Base-by-base conservation (phyloP, 2,888 invertebrate genomes). In the Aleiodes alternator region DNA sequence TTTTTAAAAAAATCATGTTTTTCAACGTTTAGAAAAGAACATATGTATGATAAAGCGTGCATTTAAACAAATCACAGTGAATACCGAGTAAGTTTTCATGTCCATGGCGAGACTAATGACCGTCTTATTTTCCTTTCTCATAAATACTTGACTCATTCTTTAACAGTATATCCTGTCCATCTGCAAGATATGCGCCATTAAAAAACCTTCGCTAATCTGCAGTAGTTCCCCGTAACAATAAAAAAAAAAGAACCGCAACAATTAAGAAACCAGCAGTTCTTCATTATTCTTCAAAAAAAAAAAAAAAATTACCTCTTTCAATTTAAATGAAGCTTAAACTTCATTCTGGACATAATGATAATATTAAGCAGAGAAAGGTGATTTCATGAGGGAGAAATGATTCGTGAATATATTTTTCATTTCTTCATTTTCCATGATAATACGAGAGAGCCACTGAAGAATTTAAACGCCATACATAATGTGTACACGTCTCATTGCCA, bases 21-120 rank as follows among this genome's bases (percentile, higher is more conserved):
- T 43, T 3, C 4, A 43, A 43, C 43, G 7, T 43, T 43, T 43
- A 43, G 7, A 43, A 43, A 64, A 48, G 16, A 64, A 43, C 64
- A 64, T 48, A 64, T 64, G 43, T 48, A 34, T 14, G 34, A 70
- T 70, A 53, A 53, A 70, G 16, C 53, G 53, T 43, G 3, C 59
- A 29, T 56, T 71, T 56, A 70, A 48, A 70, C 31, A 53, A 31
- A 55, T 70, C 53, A 53, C 55, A 70, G 56, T n/a, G 48, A 53
- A 53, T 48, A 53, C 56, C 38, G 43, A 56, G 56, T 56, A 16
- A 56, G 43, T 50, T 56, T 71, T 57, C 43, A 56, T 71, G 57
- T 43, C 16, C 64, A 64, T 64, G 64, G 64, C 64, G 64, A 64
- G 43, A 64, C 64, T 64, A 64, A 64, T 64, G 43, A 64, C 43